phyloP scores from a whole-genome alignment of 2,797 vertebrate species.

The Artibeus jamaicensis region DNA sequence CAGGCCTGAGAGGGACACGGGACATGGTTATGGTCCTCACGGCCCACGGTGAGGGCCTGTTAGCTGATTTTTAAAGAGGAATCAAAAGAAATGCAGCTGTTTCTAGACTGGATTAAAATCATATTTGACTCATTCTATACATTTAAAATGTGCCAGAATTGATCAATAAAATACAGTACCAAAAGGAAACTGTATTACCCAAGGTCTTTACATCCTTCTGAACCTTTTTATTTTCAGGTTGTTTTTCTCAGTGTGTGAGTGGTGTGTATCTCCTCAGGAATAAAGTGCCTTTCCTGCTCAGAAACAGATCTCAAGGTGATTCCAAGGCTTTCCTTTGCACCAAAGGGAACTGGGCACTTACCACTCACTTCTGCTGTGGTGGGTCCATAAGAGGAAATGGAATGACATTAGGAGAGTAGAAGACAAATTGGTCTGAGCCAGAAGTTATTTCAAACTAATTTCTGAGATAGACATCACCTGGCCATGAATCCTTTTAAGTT shows the following conservation, averaged over 20 bases:
- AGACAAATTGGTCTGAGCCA: background rate
- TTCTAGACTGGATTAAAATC: background rate
- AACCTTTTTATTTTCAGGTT: background rate
- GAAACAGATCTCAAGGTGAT: background rate
- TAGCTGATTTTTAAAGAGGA: background rate
- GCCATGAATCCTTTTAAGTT: background rate
- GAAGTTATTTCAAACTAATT: background rate
- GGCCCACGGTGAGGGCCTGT: background rate
- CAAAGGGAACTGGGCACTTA: background rate
- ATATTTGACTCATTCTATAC: background rate
- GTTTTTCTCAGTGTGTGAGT: background rate
- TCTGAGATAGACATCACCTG: background rate
- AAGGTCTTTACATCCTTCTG: background rate
- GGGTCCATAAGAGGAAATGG: background rate
- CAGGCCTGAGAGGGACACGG: background rate
- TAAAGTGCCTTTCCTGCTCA: background rate
- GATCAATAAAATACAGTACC: background rate
- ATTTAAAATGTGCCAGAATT: background rate
- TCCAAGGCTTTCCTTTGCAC: background rate
- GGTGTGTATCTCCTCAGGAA: constrained; percentile 37
- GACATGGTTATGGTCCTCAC: background rate
- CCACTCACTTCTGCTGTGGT: background rate
- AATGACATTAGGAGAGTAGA: background rate
- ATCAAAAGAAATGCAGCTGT: background rate
- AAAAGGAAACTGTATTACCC: background rate